Percentiles rank a stretch among this genome's conserved stretches.
Evolutionary conservation across 2,797 vertebrate species (phyloP).

Genomic region (Typhlichthys subterraneus): DNA sequence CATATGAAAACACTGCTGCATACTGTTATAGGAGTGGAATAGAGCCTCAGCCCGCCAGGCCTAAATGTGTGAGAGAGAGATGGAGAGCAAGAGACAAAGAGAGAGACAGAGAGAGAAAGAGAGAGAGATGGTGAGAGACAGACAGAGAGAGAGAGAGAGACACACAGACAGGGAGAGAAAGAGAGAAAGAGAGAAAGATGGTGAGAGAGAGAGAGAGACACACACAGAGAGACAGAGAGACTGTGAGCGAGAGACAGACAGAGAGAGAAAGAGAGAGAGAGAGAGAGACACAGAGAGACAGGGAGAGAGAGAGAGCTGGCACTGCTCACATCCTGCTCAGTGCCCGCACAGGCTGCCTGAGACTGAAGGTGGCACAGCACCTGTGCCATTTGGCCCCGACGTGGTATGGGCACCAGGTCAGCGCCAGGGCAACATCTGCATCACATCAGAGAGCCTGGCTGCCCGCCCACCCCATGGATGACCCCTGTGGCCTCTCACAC

Average conservation of each 20-base stretch:
- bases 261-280: constrained; percentile 20
- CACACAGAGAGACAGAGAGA: too few species aligned
- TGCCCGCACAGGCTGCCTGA: constrained; percentile 53
- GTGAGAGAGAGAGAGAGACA: neutral
- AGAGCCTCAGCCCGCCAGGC: constrained; percentile 31
- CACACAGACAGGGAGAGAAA: constrained; percentile 6
- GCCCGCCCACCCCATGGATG: constrained; percentile 30
- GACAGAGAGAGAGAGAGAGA: too few species aligned
- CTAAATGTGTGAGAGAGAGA: constrained; percentile 39
- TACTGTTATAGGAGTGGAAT: constrained; percentile 37
- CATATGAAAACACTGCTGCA: constrained; percentile 32
- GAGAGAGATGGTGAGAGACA: too few species aligned
- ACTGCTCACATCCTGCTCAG: constrained; percentile 62
- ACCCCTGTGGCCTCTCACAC: constrained; percentile 21
- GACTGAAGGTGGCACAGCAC: constrained; percentile 69
- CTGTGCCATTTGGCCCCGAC: constrained; percentile 68
- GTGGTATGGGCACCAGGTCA: constrained; percentile 66
- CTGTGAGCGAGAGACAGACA: too few species aligned
- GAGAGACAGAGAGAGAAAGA: neutral
- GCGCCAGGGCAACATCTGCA: constrained; percentile 79
- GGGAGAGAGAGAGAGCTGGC: constrained; percentile 61
- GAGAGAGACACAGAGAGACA: too few species aligned
- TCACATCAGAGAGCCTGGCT: constrained; percentile 69
- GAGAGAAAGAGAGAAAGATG: constrained; percentile 17
- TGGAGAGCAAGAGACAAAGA: neutral